Base-by-base conservation (phyloP, 92 coral and sea anemone genomes). In the Galaxea fascicularis region DNA sequence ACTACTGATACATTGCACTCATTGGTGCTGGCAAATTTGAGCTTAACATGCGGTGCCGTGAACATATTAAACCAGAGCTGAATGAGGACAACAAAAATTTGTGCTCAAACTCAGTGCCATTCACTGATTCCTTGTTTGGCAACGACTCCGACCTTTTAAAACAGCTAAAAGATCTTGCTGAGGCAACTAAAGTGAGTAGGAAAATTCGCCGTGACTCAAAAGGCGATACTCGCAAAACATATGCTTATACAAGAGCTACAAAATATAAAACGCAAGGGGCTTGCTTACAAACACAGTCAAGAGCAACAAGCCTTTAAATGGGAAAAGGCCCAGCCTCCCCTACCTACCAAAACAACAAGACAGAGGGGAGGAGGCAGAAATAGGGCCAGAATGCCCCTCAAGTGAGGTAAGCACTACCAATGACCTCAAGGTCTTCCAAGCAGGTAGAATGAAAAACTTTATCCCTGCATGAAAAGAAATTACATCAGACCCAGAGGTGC, bases 401-500 rank as follows among this genome's bases (percentile, higher is more conserved):
- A 21, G 12, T 49, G 77, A 75, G 82, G 86, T 88, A 76, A 76
- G 64, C 87, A 88, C 21, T 60, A 46, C 26, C 45, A 14, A 18
- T 16, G 66, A 27, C 64, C 60, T 54, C 17, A 54, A 54, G 60
- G 25, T n/a, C 74, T 73, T 74, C 47, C 74, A 81, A 59, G 91
- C 87, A 82, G 91, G 84, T 76, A 74, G 83, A 82, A 69, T 81
- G 87, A 82, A 88, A 82, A 65, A 82, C 35, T 81, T 81, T 74
- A 67, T 88, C 65, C 73, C 78, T 60, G 70, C 88, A 73, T 88
- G 91, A 84, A 31, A 76, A 53, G 78, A 82, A 74, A 88, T 88
- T 74, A 83, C 92, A 44, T 57, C 79, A 70, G 80, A 87, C 56
- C n/a, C n/a, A n/a, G n/a, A n/a, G n/a, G n/a, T n/a, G n/a, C n/a